These are phyloP conservation scores for Exephanes ischioxanthus DNA, from an alignment of 2,888 invertebrate species.

Conservation along the genomic window DNA sequence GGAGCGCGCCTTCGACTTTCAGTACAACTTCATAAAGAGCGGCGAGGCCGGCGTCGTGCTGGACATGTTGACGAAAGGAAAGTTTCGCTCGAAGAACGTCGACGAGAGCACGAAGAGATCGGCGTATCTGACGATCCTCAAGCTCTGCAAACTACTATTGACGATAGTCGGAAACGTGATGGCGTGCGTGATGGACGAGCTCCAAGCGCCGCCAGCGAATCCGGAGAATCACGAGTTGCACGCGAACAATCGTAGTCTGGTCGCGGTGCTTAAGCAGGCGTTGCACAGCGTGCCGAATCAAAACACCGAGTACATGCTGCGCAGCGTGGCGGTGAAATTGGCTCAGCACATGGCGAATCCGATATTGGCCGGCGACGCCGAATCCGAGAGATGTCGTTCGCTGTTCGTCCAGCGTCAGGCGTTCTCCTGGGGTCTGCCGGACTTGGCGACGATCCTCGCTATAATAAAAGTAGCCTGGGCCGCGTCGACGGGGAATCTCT, in stretches of 20 bases:
- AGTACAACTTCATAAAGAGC: constrained; percentile 89
- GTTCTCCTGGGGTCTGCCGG: constrained; percentile 90
- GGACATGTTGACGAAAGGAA: constrained; percentile 94
- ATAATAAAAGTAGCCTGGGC: constrained; percentile 93
- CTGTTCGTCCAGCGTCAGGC: constrained; percentile 86
- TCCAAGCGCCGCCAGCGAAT: constrained; percentile 84
- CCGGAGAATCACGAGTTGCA: constrained; percentile 84
- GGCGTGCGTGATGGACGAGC: constrained; percentile 87
- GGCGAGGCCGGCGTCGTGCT: constrained; percentile 90
- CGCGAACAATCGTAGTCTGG: constrained; percentile 83
- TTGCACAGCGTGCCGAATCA: constrained; percentile 94
- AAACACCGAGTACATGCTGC: constrained; percentile 93
- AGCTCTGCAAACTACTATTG: constrained; percentile 94
- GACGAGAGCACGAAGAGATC: constrained; percentile 93
- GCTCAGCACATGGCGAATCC: constrained; percentile 93
- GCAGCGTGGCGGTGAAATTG: constrained; percentile 93
- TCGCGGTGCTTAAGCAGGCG: constrained; percentile 91
- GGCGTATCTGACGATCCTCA: constrained; percentile 94
- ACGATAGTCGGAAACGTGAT: constrained; percentile 94
- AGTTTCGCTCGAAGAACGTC: constrained; percentile 91
- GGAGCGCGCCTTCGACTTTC: constrained; percentile 90
- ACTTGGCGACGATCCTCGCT: constrained; percentile 90
- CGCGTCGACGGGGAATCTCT: constrained; percentile 90
- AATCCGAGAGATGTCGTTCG: constrained; percentile 86
- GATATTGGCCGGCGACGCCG: constrained; percentile 85